Evolutionary conservation across 2,888 invertebrate species (phyloP), one percentile per base, ranked within the genome.

Genomic region (Cryptocheilus praepositus): DNA sequence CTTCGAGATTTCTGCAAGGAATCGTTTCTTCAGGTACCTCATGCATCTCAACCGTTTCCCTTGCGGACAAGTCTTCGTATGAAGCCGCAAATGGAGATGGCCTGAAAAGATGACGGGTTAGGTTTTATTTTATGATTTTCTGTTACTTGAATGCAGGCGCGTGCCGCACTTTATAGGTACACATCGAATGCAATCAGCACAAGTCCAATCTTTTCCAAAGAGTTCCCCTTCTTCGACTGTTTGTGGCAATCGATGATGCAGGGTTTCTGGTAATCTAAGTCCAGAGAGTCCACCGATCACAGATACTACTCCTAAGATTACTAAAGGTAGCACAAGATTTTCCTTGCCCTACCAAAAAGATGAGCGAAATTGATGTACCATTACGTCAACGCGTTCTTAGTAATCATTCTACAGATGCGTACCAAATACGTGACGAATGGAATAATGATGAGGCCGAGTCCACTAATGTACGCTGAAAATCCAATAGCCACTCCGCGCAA

Each of bases 341-440:
- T 95, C 96, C 65, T 94, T 93, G 0, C 97, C 97, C 96, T 96
- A 83, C 36, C 36, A 36, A 36, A 36, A 1, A 36, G 11, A 36
- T 1, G 13, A 11, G 1, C 11, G 13, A 7, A 36, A 11, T 36
- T 36, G 36, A 36, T 5, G 25, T 25, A 25, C 25, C 25, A 25
- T 25, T 25, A 2, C 25, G 2, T 36, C 11, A 36, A 7, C 13
- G 2, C 1, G 36, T 5, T 11, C 11, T 36, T 36, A 36, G 36
- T 36, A 4, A n/a, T 25, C 0, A 1, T 28, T 61, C 15, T 15
- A 16, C 5, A 18, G 0, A 21, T n/a, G 81, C 92, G 91, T 91
- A 96, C 96, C 92, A 97, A 91, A 89, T 96, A 96, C 61, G 95
- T 96, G 71, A 97, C 93, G 89, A 96, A 96, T 13, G 97, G 97